Percentiles rank a stretch among this genome's conserved stretches.
Evolutionary conservation across 2,113 vertebrate genomes (phyloP).

Genomic region (Atlantisia rogersi): DNA sequence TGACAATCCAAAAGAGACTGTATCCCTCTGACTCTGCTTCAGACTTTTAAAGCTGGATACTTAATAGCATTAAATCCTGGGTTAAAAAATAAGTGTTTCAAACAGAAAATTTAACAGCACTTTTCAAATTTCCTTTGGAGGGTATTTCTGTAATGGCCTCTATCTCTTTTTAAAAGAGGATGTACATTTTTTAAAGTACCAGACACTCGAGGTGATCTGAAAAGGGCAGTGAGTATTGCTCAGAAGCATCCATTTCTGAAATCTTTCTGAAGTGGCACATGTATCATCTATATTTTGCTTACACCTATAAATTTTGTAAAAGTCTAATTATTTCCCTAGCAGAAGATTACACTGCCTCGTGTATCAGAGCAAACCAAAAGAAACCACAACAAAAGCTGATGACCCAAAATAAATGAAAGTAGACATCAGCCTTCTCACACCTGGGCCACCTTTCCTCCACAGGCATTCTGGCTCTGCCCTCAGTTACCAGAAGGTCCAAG

Average conservation of each 20-base stretch:
- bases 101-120: not conserved
- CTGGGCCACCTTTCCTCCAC: not conserved
- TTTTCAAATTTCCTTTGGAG: constrained; percentile 7
- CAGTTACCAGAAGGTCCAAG: not conserved
- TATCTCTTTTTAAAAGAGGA: not conserved
- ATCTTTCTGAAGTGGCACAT: constrained; percentile 2
- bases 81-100: constrained; percentile 39
- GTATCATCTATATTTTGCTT: constrained; percentile 3
- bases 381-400: not conserved
- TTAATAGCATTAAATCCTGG: constrained; percentile 48
- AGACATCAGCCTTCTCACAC: not conserved
- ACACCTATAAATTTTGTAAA: not conserved
- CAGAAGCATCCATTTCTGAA: constrained; percentile 20
- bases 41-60: constrained; percentile 28
- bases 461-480: not conserved
- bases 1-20: constrained; percentile 15
- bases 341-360: not conserved
- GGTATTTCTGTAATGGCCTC: not conserved
- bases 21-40: constrained; percentile 14
- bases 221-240: not conserved
- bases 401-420: not conserved
- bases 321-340: not conserved
- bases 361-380: not conserved
- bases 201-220: not conserved
- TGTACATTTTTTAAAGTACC: constrained; percentile 9